Base-by-base conservation (phyloP, 2,888 invertebrate genomes). In the Acrobasis repandana region DNA sequence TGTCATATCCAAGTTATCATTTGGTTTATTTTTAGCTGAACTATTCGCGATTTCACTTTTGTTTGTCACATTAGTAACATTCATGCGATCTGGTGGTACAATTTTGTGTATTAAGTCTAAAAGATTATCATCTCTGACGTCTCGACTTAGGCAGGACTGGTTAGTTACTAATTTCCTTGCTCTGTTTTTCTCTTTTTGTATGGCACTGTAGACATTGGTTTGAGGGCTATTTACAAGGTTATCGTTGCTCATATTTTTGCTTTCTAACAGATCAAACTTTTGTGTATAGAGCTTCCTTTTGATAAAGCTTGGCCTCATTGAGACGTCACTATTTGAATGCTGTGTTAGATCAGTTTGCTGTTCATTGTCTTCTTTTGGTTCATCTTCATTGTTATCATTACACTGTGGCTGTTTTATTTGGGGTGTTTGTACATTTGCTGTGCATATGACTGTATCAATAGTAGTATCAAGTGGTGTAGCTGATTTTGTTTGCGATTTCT, bases 261-360 rank as follows among this genome's bases (percentile, higher is more conserved):
- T 83, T 52, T 90, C 85, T 47, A 81, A 72, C 0, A 88, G 72
- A 78, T 90, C 89, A 58, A 88, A 71, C 58, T 81, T 90, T 72
- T 90, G 91, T 0, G 89, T 85, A 57, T 85, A 91, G 0, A 92
- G 73, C 68, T 90, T 91, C 66, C 91, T 79, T 71, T 90, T 92
- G 14, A 88, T 85, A 65, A 90, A 92, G 67, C 90, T 91, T 18
- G 89, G 86, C 64, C 85, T 82, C 77, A 80, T 82, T 56, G 88
- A 86, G 1, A 84, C 58, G 54, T 86, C 79, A 70, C 74, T 83
- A 18, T 67, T 70, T 14, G 67, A 70, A 33, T 59, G 61, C 16
- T 58, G 59, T 5, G 63, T 56, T 58, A 43, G 50, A 56, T 67
- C 61, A 52, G 51, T 28, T 59, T 65, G 33, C 18, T 58, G 56